Percentiles rank a stretch among this genome's conserved stretches.
Evolutionary conservation across 2,888 invertebrate genomes (phyloP).

Genomic region (Andricus curvator): DNA sequence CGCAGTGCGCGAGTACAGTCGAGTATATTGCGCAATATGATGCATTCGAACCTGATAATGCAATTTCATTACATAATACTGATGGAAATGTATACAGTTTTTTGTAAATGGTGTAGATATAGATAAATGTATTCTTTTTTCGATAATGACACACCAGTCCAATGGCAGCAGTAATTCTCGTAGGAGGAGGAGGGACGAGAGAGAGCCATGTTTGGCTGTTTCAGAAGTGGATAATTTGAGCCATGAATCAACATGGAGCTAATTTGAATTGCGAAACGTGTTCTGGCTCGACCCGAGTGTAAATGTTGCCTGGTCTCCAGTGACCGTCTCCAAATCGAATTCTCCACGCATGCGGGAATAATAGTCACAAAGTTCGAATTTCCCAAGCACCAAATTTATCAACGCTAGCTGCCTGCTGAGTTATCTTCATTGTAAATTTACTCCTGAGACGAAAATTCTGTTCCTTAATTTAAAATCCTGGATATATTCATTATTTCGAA

Average conservation of each 20-base stretch:
- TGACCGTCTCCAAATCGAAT: constrained; percentile 8
- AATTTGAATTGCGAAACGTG: constrained; percentile 34
- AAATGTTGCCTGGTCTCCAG: constrained; percentile 1
- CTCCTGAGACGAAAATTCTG: not conserved
- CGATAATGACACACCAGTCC: not conserved
- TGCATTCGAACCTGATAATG: too few species aligned
- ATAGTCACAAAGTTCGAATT: constrained; percentile 1
- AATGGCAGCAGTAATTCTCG: not conserved
- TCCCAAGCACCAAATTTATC: not conserved
- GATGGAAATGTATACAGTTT: not conserved
- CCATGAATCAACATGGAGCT: constrained; percentile 25
- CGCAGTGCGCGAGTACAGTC: too few species aligned
- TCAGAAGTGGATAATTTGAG: constrained; percentile 28
- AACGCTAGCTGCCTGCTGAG: too few species aligned
- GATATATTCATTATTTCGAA: not conserved
- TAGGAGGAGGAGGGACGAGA: not conserved
- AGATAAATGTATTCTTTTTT: not conserved
- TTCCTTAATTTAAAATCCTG: not conserved
- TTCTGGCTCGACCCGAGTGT: constrained; percentile 4
- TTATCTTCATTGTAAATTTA: not conserved
- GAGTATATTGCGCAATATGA: too few species aligned
- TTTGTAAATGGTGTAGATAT: not conserved
- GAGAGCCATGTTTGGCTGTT: constrained; percentile 19
- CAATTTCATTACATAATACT: not conserved
- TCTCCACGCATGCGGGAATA: constrained; percentile 15